Conservation (phyloP, 2,888 invertebrate species). For the Calameuta idolon region DNA sequence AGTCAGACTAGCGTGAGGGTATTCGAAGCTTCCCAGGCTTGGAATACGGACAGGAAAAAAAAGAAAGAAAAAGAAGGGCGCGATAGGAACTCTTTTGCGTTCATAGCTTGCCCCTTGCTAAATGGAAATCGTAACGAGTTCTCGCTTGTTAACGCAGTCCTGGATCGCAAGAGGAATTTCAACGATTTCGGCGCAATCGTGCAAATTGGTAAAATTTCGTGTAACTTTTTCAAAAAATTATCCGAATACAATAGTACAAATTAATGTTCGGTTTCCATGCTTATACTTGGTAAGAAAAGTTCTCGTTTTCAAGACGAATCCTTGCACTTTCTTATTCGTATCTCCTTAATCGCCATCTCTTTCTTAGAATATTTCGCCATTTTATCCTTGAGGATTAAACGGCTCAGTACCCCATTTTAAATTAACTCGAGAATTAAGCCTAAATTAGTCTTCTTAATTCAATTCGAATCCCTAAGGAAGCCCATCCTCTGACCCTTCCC, state of each 20-base stretch:
- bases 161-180: neutral
- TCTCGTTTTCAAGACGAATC: neutral
- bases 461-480: constrained; percentile 37
- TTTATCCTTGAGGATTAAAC: constrained; percentile 40
- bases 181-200: neutral
- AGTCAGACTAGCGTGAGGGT: constrained; percentile 5
- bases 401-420: constrained; percentile 39
- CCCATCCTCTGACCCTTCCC: neutral
- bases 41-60: constrained; percentile 13
- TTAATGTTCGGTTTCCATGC: neutral
- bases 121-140: neutral
- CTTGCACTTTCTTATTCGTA: neutral
- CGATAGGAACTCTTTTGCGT: constrained; percentile 12
- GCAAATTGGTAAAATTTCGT: neutral
- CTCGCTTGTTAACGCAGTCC: neutral
- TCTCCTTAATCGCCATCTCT: neutral
- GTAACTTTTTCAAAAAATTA: neutral
- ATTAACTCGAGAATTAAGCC: constrained; percentile 45
- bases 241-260: neutral
- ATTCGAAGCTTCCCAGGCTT: constrained; percentile 1
- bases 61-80: neutral
- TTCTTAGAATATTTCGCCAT: constrained; percentile 21
- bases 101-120: constrained; percentile 2
- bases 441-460: constrained; percentile 48
- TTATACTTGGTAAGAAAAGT: neutral